Percentiles rank a stretch among this genome's conserved stretches.
phyloP scores from a whole-genome alignment of 1,140 invertebrate genomes.

The Euwallacea similis region DNA sequence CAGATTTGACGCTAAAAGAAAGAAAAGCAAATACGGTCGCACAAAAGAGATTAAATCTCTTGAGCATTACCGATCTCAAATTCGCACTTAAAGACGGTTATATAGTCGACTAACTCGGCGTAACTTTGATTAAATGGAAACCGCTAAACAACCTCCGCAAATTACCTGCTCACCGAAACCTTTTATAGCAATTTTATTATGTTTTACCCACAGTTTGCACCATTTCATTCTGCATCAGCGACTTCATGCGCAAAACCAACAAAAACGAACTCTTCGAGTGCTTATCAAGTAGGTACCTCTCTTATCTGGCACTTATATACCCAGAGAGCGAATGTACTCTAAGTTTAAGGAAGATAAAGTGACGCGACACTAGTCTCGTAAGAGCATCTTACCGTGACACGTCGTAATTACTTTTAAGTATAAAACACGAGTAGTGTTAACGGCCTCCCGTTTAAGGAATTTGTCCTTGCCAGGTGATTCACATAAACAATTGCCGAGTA shows the following conservation, averaged over 20 bases:
- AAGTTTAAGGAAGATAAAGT: too few species aligned
- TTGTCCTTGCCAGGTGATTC: conserved; percentile 24
- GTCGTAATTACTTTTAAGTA: conserved; percentile 10
- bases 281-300: too few species aligned
- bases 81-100: not conserved
- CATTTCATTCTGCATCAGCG: conserved; percentile 17
- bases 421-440: conserved; percentile 13
- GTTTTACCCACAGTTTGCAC: not conserved
- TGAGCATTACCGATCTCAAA: not conserved
- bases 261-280: not conserved
- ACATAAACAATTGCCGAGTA: conserved; percentile 16
- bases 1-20: too few species aligned
- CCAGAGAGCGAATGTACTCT: too few species aligned
- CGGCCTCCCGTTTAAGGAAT: conserved; percentile 20
- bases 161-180: conserved; percentile 13
- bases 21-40: too few species aligned
- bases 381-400: conserved; percentile 6
- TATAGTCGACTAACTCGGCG: conserved; percentile 11
- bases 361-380: too few species aligned
- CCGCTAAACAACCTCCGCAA: conserved; percentile 5
- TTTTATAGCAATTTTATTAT: conserved; percentile 12
- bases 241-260: not conserved
- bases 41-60: too few species aligned
- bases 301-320: too few species aligned
- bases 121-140: conserved; percentile 13